Evolutionary conservation across 2,797 vertebrate species (phyloP).

Genomic region (Melopsittacus undulatus): DNA sequence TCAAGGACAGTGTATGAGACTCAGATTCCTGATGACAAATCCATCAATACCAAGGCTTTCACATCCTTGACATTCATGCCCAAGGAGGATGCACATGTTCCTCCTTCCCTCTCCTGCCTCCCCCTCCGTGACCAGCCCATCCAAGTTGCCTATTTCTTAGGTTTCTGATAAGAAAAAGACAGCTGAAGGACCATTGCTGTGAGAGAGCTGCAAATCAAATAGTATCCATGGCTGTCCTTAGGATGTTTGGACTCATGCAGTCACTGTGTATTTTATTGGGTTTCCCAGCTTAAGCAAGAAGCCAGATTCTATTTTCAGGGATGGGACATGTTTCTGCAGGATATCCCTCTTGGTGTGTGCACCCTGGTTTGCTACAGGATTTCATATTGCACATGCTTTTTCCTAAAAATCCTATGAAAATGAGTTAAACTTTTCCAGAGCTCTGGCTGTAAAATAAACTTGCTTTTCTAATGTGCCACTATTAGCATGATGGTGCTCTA

Average conservation of each 20-base stretch:
- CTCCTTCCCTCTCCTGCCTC: neutral
- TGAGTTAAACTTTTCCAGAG: neutral
- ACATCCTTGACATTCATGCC: neutral
- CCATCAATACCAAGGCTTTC: neutral
- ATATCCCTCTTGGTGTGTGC: fast-evolving
- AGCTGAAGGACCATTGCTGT: neutral
- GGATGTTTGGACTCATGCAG: fast-evolving
- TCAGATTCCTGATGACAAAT: neutral
- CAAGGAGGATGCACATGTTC: neutral
- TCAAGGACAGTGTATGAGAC: neutral
- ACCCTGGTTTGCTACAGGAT: fast-evolving
- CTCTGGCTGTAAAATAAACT: neutral
- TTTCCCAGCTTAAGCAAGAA: neutral
- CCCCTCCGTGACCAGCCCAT: neutral
- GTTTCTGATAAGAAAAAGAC: neutral
- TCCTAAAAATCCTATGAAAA: neutral
- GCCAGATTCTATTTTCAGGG: neutral
- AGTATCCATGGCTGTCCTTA: neutral
- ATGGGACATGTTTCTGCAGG: neutral
- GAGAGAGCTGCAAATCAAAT: neutral
- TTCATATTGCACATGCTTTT: neutral
- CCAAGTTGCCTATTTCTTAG: neutral
- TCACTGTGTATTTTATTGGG: neutral
- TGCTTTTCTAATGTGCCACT: neutral
- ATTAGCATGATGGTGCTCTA: fast-evolving